Evolutionary conservation across 37 sponge, comb jelly and placozoan genomes (phyloP).

Genomic region (Cladorhizidae sp.): DNA sequence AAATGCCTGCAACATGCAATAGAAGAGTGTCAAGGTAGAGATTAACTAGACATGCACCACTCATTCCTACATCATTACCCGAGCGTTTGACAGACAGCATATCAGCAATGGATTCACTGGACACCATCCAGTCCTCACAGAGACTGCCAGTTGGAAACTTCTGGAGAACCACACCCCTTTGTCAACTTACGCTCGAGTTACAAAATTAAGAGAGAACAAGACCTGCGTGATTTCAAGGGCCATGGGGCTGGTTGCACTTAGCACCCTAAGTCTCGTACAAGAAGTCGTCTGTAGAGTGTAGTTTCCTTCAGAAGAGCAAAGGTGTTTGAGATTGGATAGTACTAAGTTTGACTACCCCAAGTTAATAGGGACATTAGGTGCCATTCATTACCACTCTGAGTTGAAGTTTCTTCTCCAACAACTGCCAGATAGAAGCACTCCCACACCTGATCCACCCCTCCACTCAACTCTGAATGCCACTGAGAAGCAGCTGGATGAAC

Average conservation of each 20-base stretch:
- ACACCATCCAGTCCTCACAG: background rate
- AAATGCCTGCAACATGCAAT: background rate
- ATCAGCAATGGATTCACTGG: background rate
- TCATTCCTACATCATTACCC: background rate
- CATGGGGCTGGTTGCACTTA: background rate
- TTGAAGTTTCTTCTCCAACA: slow-evolving; percentile 8
- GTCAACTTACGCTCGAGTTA: background rate
- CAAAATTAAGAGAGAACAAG: background rate
- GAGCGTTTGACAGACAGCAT: background rate
- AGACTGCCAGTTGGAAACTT: background rate
- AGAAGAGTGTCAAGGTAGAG: background rate
- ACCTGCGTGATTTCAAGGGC: slow-evolving; percentile 20
- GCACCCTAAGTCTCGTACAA: background rate
- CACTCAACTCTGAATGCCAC: slow-evolving; percentile 27
- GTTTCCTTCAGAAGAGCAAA: background rate
- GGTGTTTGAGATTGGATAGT: too few species aligned
- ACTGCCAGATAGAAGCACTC: slow-evolving; percentile 28
- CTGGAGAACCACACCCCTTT: background rate
- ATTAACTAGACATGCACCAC: too few species aligned
- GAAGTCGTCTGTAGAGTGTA: slow-evolving; percentile 32
- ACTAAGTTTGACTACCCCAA: too few species aligned
- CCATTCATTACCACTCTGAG: background rate
- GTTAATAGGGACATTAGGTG: background rate
- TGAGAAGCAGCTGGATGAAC: background rate
- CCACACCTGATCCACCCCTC: slow-evolving; percentile 49